A percentile compares a stretch with the other conserved stretches of the same genome.
phyloP scores from a whole-genome alignment of 2,797 vertebrate species.

The Loris lydekkerianus region DNA sequence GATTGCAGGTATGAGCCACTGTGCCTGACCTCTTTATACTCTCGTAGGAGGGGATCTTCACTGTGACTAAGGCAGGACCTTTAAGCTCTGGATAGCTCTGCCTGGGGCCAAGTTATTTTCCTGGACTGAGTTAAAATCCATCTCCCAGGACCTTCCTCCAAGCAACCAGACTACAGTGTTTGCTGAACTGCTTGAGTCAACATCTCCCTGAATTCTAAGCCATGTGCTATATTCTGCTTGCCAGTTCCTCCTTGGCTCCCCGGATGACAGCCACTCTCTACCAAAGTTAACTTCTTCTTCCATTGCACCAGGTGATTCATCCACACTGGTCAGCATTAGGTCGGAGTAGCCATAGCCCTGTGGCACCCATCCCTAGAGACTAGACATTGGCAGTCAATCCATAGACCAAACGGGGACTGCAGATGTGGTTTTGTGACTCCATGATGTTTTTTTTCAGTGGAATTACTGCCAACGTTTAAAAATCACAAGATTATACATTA shows the following conservation, averaged over 20 bases:
- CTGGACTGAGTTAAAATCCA: neutral
- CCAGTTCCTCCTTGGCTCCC: neutral
- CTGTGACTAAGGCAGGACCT: neutral
- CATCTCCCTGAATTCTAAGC: neutral
- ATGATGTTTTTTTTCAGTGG: neutral
- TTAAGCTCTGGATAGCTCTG: neutral
- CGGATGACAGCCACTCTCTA: neutral
- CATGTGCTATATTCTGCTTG: neutral
- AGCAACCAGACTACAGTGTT: neutral
- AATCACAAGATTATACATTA: neutral
- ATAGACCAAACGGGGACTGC: neutral
- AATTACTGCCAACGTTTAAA: neutral
- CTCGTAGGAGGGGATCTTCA: fast-evolving
- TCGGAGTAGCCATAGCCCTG: neutral
- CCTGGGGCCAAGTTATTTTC: neutral
- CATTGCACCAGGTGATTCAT: neutral
- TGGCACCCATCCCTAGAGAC: neutral
- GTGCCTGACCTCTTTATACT: neutral
- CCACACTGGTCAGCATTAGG: neutral
- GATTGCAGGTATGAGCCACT: too few relatives aligned
- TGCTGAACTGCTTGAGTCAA: neutral
- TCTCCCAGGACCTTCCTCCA: neutral
- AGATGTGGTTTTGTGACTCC: neutral
- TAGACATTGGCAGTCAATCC: neutral
- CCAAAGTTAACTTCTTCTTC: neutral